Base-by-base conservation (phyloP, 2,113 vertebrate genomes). In the Cottus gobio region DNA sequence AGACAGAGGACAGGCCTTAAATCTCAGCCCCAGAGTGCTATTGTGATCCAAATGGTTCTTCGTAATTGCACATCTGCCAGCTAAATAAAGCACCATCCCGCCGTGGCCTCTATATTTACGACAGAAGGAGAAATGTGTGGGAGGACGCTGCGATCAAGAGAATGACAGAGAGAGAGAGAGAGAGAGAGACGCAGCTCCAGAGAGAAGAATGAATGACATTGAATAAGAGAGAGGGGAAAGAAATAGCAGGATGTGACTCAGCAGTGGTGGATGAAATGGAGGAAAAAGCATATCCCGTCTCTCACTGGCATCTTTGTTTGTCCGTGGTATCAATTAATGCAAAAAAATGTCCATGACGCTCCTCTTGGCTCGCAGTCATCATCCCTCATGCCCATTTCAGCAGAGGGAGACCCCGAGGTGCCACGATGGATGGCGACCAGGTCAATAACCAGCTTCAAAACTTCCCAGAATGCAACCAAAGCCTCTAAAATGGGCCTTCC, bases 61-160 rank as follows among this genome's bases (percentile, higher is more conserved):
- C 60, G 61, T 94, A 94, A 95, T 94, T 93, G 86, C 89, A 93
- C 81, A 90, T 91, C 71, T 75, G 68, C 56, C 71, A 12, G 85
- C 92, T 94, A 94, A 91, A 94, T 87, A 93, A 90, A 92, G 89
- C 85, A 50, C 39, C 65, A 11, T 60, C 79, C 76, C 82, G 83
- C 64, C 78, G 63, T 88, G 82, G 83, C 87, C 77, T 83, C 75
- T 91, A 82, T 92, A 89, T 93, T 93, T 92, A 89, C 87, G 82
- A 78, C 75, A 77, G 82, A 44, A 36, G 52, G 75, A 87, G 82
- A 83, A 85, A 82, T 87, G 85, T 89, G 83, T 89, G 86, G 82
- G 83, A 86, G 76, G 88, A 89, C n/a, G 37, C 80, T 42, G 79
- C 11, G 37, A 84, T 79, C 56, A 64, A 71, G 60, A 83, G 75